Percentiles rank a stretch among this genome's conserved stretches.
Evolutionary conservation across 2,888 invertebrate genomes (phyloP).

Genomic region (Amblyjoppa proteus): DNA sequence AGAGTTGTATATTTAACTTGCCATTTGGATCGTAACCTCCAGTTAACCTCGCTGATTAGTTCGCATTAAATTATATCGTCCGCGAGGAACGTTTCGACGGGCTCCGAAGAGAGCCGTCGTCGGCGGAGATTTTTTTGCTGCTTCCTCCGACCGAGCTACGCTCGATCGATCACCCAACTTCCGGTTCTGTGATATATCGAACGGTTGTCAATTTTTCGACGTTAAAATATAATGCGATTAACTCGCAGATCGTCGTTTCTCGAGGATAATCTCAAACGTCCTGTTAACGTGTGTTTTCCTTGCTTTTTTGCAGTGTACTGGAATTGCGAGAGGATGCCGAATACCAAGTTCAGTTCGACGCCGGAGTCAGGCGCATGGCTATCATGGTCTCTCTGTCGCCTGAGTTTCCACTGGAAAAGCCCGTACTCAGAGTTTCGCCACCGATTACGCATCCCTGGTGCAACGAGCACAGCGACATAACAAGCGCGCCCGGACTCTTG

Average conservation of each 20-base stretch:
- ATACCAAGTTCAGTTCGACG: conserved; percentile 90
- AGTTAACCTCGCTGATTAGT: conserved; percentile 76
- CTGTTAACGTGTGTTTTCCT: neutral
- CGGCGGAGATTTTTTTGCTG: neutral
- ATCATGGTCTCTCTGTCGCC: conserved; percentile 89
- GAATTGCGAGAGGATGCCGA: conserved; percentile 90
- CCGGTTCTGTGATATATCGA: neutral
- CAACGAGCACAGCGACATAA: conserved; percentile 89
- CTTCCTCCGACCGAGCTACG: neutral
- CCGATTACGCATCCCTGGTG: conserved; percentile 91
- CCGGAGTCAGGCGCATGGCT: conserved; percentile 89
- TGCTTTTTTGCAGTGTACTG: conserved; percentile 86
- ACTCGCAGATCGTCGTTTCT: neutral
- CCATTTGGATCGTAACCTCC: conserved; percentile 61
- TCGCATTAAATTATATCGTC: conserved; percentile 52
- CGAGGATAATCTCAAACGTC: neutral
- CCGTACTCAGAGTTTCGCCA: conserved; percentile 89
- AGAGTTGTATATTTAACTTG: conserved; percentile 75
- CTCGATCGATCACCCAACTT: neutral
- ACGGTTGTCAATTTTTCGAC: neutral
- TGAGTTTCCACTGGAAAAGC: conserved; percentile 92
- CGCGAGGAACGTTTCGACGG: conserved; percentile 32
- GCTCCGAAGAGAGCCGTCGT: conserved; percentile 25
- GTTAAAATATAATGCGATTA: neutral
- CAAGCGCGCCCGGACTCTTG: conserved; percentile 91